phyloP scores from a whole-genome alignment of 2,797 vertebrate genomes.

The Xenops minutus region DNA sequence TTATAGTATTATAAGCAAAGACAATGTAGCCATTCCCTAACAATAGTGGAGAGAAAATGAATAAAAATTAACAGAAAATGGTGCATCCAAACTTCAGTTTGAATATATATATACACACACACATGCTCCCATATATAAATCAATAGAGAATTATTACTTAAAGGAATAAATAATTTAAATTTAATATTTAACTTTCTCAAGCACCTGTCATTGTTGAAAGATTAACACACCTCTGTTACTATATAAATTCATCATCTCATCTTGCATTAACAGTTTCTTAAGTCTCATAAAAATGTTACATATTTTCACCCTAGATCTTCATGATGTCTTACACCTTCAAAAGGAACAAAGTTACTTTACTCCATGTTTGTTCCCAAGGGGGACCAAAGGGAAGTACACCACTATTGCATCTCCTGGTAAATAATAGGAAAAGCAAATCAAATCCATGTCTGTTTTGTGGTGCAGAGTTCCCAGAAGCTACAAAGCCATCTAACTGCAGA shows the following conservation, averaged over 20 bases:
- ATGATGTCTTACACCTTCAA: background rate
- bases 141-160: background rate
- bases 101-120: background rate
- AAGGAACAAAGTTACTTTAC: background rate
- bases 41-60: background rate
- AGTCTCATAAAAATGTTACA: rapidly evolving
- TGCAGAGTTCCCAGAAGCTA: background rate
- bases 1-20: background rate
- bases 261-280: background rate
- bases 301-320: background rate
- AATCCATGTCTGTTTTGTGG: background rate
- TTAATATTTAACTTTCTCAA: background rate
- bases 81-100: background rate
- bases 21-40: background rate
- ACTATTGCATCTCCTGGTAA: background rate
- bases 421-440: background rate
- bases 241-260: background rate
- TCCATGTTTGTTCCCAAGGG: background rate
- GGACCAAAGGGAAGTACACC: background rate
- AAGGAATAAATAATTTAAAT: background rate
- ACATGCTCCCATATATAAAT: background rate
- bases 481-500: background rate
- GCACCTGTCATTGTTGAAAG: background rate
- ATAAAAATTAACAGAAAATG: background rate
- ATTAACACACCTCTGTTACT: background rate